phyloP scores from a whole-genome alignment of 2,888 invertebrate genomes.

The Drosophila kambysellisi region DNA sequence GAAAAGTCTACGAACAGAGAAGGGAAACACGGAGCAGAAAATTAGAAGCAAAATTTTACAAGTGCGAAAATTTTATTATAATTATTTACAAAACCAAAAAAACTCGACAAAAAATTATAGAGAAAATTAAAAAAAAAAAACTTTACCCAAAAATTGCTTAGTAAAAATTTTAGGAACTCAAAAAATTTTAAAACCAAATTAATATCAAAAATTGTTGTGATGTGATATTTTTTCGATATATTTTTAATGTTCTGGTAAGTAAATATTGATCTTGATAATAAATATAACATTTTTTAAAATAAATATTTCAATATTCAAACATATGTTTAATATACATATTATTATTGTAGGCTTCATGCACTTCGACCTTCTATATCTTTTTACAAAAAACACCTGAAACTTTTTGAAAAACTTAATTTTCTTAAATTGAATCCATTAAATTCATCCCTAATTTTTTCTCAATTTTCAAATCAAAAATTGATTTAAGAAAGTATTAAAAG shows the following conservation, averaged over 20 bases:
- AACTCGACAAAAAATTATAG: conserved; percentile 32
- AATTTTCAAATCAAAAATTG: not conserved
- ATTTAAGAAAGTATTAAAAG: not conserved
- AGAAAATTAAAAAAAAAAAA: conserved; percentile 30
- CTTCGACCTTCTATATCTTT: not conserved
- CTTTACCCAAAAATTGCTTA: conserved; percentile 36
- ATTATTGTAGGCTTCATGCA: not conserved
- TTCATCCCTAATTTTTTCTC: not conserved
- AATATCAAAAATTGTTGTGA: conserved; percentile 74
- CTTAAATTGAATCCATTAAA: not conserved
- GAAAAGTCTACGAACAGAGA: conserved; percentile 60
- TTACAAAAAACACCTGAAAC: not conserved
- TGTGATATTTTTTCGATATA: conserved; percentile 81
- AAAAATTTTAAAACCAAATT: conserved; percentile 56
- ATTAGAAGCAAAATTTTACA: conserved; percentile 70
- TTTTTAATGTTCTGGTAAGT: conserved; percentile 78
- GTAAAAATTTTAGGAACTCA: conserved; percentile 58
- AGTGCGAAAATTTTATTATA: conserved; percentile 72
- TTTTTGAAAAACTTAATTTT: not conserved
- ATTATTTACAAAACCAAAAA: conserved; percentile 66
- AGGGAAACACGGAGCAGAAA: conserved; percentile 39
- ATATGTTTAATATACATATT: not conserved
- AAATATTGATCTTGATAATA: not conserved
- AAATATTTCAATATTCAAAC: not conserved
- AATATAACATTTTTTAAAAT: not conserved